phyloP scores from a whole-genome alignment of 2,888 invertebrate species.

The Hirtodrosophila cameraria region DNA sequence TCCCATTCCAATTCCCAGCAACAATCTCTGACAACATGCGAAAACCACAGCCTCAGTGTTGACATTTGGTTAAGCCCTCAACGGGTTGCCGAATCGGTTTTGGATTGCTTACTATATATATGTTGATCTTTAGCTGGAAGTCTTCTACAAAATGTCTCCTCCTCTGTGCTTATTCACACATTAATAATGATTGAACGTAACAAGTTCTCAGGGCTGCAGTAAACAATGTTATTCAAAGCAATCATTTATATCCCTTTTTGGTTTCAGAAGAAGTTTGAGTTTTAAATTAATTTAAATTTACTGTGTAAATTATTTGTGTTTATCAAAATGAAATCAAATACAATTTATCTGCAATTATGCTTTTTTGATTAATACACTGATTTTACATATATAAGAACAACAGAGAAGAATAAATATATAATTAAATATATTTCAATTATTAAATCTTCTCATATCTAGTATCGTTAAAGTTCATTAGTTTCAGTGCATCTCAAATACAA shows the following conservation, averaged over 20 bases:
- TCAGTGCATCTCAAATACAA: not conserved
- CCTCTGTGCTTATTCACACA: slow-evolving; percentile 26
- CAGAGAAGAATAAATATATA: no score
- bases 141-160: slow-evolving; percentile 5
- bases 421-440: no score
- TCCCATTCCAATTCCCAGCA: slow-evolving; percentile 4
- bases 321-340: no score
- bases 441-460: no score
- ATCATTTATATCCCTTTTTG: no score
- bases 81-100: slow-evolving; percentile 44
- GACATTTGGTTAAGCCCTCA: slow-evolving; percentile 53
- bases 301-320: no score
- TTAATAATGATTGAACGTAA: slow-evolving; percentile 11
- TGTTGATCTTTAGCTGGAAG: slow-evolving; percentile 69
- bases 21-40: slow-evolving; percentile 1
- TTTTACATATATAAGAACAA: no score
- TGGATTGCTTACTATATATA: slow-evolving; percentile 28
- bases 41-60: slow-evolving; percentile 40
- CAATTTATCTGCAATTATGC: no score
- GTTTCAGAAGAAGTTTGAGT: no score
- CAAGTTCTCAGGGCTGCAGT: slow-evolving; percentile 9
- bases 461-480: not conserved
- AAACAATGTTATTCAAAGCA: not conserved
- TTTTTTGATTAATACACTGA: no score
- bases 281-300: no score